Conservation (phyloP, 2,888 invertebrate species). For the Netelia inedita region DNA sequence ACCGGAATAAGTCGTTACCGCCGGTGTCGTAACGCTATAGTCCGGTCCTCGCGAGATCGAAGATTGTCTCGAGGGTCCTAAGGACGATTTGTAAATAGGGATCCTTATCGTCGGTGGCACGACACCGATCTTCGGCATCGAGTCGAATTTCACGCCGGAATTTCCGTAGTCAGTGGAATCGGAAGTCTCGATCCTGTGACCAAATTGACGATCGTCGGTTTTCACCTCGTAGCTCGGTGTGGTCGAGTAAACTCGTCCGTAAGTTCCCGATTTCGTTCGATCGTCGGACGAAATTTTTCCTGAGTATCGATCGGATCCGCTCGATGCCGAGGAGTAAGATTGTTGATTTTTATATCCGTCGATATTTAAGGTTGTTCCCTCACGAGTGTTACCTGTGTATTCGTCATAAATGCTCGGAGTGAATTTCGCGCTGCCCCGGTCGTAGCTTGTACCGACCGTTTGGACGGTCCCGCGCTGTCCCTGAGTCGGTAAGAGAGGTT, state of each 20-base stretch:
- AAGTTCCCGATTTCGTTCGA: conserved; percentile 33
- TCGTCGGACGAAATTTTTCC: conserved; percentile 28
- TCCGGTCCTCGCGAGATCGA: conserved; percentile 1
- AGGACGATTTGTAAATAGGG: conserved; percentile 40
- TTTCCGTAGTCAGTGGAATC: neutral
- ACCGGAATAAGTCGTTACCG: conserved; percentile 75
- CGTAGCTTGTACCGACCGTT: conserved; percentile 74
- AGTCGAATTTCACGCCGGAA: conserved; percentile 26
- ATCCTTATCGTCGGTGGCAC: conserved; percentile 28
- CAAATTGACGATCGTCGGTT: conserved; percentile 19
- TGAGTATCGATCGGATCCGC: conserved; percentile 22
- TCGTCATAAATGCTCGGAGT: conserved; percentile 74
- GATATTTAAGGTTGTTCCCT: conserved; percentile 45
- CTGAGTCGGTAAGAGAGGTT: conserved; percentile 59
- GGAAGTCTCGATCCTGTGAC: conserved; percentile 8
- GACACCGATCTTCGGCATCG: conserved; percentile 19
- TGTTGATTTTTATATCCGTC: conserved; percentile 55
- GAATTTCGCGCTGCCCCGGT: conserved; percentile 78
- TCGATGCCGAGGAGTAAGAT: conserved; percentile 45
- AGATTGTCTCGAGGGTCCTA: conserved; percentile 29
- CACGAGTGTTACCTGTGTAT: conserved; percentile 55
- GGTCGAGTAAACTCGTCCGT: conserved; percentile 47
- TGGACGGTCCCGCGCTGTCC: conserved; percentile 60
- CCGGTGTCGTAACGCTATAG: conserved; percentile 58
- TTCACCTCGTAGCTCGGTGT: conserved; percentile 51